phyloP scores from a whole-genome alignment of 1,140 invertebrate genomes.

The Drosophila hydei region DNA sequence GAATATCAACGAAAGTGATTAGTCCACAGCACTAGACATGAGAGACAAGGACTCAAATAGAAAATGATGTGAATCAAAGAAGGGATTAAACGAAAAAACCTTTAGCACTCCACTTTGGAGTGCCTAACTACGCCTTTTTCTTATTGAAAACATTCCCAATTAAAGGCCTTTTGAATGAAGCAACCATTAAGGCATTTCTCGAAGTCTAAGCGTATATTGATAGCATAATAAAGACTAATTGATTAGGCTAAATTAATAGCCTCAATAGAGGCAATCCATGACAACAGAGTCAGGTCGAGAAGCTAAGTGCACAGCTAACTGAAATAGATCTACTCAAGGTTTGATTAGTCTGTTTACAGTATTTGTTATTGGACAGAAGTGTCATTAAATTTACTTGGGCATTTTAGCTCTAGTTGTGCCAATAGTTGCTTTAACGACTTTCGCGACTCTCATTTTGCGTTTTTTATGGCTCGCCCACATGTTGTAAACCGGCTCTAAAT shows the following conservation, averaged over 20 bases:
- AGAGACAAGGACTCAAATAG: no score
- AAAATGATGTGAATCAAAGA: no score
- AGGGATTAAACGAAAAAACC: no score
- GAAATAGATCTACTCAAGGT: background rate
- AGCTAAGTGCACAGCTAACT: background rate
- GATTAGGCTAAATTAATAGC: constrained; percentile 4
- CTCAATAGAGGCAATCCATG: background rate
- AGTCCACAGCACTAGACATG: background rate
- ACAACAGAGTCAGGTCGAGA: background rate
- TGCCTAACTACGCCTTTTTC: no score
- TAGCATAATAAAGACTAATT: constrained; percentile 8
- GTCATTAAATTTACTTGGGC: constrained; percentile 20
- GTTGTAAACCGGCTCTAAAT: constrained; percentile 15
- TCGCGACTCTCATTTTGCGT: background rate
- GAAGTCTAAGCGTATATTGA: background rate
- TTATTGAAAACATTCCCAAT: no score
- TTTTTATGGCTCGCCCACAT: constrained; percentile 51
- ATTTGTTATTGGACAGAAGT: background rate
- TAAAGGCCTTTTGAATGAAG: background rate
- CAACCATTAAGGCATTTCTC: background rate
- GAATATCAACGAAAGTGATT: background rate
- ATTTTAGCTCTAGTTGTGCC: background rate
- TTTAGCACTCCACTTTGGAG: no score
- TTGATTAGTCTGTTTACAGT: constrained; percentile 35
- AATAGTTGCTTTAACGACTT: constrained; percentile 23